These are phyloP conservation scores for Lordiphosa andalusiaca DNA, from an alignment of 2,888 invertebrate genomes.

Conservation along the genomic window DNA sequence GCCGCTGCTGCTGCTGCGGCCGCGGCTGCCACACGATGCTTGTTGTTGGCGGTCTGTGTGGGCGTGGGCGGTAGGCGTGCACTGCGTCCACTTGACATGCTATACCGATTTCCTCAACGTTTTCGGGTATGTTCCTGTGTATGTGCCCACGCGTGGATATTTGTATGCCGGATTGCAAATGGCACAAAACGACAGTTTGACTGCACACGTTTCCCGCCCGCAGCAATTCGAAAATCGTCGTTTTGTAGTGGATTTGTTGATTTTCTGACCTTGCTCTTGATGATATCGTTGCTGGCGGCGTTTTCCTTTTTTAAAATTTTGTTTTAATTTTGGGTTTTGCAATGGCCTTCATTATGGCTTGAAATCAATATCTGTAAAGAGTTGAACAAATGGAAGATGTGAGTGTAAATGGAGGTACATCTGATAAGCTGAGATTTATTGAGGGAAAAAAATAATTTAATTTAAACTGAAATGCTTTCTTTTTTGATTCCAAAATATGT, in stretches of 20 bases:
- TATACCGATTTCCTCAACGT: slow-evolving; percentile 42
- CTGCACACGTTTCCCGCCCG: slow-evolving; percentile 7
- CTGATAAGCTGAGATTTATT: no score
- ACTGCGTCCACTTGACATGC: slow-evolving; percentile 80
- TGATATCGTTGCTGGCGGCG: slow-evolving; percentile 1
- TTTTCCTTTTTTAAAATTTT: slow-evolving; percentile 29
- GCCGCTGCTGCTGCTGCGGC: slow-evolving; percentile 29
- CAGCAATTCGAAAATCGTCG: slow-evolving; percentile 2
- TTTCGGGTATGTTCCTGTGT: slow-evolving; percentile 2
- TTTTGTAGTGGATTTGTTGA: slow-evolving; percentile 10
- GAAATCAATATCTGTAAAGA: slow-evolving; percentile 28
- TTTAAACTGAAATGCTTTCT: no score
- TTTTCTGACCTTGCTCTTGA: slow-evolving; percentile 5
- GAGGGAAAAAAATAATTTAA: no score
- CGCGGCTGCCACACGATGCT: slow-evolving; percentile 40
- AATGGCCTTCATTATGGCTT: slow-evolving; percentile 23
- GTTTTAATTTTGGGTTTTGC: slow-evolving; percentile 35
- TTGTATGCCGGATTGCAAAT: slow-evolving; percentile 20
- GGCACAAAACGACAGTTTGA: slow-evolving; percentile 4
- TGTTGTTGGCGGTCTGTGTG: slow-evolving; percentile 66
- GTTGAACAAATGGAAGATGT: background rate
- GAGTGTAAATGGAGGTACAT: no score
- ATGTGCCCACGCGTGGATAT: slow-evolving; percentile 4
- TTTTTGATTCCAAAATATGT: no score
- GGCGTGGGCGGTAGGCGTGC: slow-evolving; percentile 79